Evolutionary conservation across 1,140 invertebrate genomes (phyloP).

Genomic region (Physella acuta): DNA sequence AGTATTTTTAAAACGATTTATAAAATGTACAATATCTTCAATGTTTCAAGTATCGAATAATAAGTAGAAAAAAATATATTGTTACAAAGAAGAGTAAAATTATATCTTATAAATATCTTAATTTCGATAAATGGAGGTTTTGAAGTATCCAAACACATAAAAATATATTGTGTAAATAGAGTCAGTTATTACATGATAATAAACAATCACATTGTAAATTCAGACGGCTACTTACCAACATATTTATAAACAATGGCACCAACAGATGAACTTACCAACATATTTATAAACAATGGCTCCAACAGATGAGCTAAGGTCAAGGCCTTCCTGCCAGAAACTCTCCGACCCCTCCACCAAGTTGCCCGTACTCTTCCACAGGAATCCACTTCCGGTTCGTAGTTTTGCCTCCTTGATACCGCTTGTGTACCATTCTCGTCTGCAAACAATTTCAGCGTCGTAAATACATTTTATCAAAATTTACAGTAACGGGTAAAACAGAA

Average conservation of each 20-base stretch:
- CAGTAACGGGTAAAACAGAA: not conserved
- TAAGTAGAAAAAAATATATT: not conserved
- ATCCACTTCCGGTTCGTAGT: not conserved
- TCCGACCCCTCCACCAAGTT: not conserved
- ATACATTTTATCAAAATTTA: not conserved
- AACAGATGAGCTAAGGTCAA: not conserved
- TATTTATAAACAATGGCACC: constrained; percentile 11
- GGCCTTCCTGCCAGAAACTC: constrained; percentile 1
- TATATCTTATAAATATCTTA: not conserved
- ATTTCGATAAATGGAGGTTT: not conserved
- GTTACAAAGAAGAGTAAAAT: not conserved
- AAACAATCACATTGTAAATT: not conserved
- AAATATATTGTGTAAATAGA: not conserved
- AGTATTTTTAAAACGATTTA: too few species aligned
- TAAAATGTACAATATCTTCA: too few species aligned
- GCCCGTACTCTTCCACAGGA: constrained; percentile 13
- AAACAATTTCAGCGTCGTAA: not conserved
- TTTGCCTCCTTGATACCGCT: constrained; percentile 23
- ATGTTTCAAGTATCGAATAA: too few species aligned
- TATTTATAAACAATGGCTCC: constrained; percentile 12
- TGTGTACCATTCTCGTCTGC: constrained; percentile 29
- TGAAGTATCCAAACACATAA: not conserved
- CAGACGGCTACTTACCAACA: not conserved
- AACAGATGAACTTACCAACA: not conserved
- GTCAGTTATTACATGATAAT: not conserved